Conservation (phyloP, 2,113 vertebrate genomes). For the Opisthocomus hoazin region DNA sequence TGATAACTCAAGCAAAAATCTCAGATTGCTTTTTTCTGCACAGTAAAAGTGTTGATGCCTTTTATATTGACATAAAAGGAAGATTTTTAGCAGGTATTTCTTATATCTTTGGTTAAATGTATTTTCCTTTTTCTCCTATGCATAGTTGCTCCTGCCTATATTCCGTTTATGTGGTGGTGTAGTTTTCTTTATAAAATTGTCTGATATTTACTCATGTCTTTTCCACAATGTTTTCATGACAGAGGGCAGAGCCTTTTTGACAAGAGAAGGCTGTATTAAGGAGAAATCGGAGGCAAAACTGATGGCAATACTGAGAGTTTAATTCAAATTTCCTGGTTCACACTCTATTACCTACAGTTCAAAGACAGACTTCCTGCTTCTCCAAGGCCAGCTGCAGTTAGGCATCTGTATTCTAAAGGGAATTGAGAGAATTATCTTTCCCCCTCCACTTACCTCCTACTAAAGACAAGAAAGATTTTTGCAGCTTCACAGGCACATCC, state of each 20-base stretch:
- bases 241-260: not conserved
- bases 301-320: not conserved
- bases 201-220: not conserved
- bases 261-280: not conserved
- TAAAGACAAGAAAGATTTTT: not conserved
- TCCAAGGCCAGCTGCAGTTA: not conserved
- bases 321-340: not conserved
- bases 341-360: not conserved
- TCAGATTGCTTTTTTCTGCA: not conserved
- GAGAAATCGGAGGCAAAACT: not conserved
- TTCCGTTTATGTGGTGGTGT: not conserved
- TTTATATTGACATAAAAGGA: not conserved
- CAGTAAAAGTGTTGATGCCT: not conserved
- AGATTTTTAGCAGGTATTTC: not conserved
- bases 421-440: not conserved
- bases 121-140: not conserved
- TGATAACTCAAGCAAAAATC: not conserved
- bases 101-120: not conserved
- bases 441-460: not conserved
- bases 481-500: not conserved
- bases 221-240: not conserved
- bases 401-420: not conserved
- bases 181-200: not conserved
- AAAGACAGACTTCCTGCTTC: not conserved
- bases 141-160: not conserved